Evolutionary conservation across 2,113 vertebrate species (phyloP).

Genomic region (Zingel zingel): DNA sequence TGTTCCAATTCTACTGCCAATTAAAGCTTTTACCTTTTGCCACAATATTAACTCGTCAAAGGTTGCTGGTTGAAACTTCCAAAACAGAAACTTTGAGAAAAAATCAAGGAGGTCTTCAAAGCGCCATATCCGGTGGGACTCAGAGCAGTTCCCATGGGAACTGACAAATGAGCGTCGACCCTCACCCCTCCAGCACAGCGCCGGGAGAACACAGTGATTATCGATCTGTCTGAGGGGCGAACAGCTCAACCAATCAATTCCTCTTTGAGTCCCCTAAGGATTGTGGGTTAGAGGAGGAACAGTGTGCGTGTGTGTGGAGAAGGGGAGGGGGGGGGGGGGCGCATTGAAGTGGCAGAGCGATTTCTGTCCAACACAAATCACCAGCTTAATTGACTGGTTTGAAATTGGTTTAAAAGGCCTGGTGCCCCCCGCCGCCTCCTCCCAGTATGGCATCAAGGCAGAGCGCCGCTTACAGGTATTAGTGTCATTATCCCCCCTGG

Average conservation of each 20-base stretch:
- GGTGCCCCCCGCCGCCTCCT: conserved; percentile 28
- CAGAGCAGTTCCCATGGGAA: conserved; percentile 77
- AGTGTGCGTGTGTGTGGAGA: conserved; percentile 5
- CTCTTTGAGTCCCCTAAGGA: conserved; percentile 70
- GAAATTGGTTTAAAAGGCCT: conserved; percentile 73
- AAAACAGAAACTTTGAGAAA: conserved; percentile 54
- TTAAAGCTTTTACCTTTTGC: conserved; percentile 47
- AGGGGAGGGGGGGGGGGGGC: background rate
- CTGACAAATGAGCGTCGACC: conserved; percentile 73
- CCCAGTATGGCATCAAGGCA: conserved; percentile 33
- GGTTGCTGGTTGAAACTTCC: conserved; percentile 61
- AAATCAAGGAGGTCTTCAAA: conserved; percentile 53
- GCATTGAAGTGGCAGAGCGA: conserved; percentile 60
- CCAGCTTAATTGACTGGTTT: conserved; percentile 72
- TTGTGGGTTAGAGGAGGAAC: conserved; percentile 62
- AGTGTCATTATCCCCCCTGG: conserved; percentile 58
- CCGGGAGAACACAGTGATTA: conserved; percentile 74
- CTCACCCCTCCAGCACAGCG: conserved; percentile 57
- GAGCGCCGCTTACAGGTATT: conserved; percentile 58
- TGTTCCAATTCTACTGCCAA: conserved; percentile 23
- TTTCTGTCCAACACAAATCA: conserved; percentile 76
- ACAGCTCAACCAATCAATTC: conserved; percentile 84
- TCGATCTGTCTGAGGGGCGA: conserved; percentile 78
- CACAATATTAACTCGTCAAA: conserved; percentile 40
- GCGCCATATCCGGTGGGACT: conserved; percentile 56